Percentiles rank a stretch among this genome's conserved stretches.
Conservation (phyloP, 2,113 vertebrate genomes). For the Stictonetta naevosa region DNA sequence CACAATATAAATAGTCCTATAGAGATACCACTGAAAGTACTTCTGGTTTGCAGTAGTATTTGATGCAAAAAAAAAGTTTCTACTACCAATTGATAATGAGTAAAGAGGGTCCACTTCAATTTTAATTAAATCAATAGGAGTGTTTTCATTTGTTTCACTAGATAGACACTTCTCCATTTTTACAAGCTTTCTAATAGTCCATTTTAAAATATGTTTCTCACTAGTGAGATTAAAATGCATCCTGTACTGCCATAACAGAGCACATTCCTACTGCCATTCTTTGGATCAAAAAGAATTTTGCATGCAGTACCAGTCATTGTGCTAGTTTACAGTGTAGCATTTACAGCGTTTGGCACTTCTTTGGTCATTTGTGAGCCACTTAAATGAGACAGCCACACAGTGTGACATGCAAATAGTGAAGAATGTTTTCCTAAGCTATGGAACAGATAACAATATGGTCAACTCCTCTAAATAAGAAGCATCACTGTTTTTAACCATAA, state of each 20-base stretch:
- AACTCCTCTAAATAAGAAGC: background rate
- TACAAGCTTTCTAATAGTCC: background rate
- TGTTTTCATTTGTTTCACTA: background rate
- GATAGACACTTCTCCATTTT: background rate
- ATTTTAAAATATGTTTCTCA: background rate
- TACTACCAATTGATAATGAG: background rate
- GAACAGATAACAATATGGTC: background rate
- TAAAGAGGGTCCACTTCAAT: background rate
- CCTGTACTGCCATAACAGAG: background rate
- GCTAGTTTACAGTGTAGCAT: background rate
- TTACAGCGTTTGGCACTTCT: background rate
- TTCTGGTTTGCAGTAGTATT: background rate
- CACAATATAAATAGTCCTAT: background rate
- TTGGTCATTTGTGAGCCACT: background rate
- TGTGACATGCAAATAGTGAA: background rate
- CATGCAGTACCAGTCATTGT: background rate
- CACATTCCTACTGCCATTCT: background rate
- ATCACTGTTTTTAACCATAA: background rate
- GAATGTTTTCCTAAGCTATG: background rate
- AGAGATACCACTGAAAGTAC: background rate
- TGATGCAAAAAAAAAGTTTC: background rate
- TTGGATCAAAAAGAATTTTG: background rate
- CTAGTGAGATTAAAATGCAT: background rate
- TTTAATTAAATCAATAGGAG: slow-evolving; percentile 1
- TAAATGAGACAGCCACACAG: background rate